These are phyloP conservation scores for Coregonus ussuriensis DNA, from an alignment of 2,797 vertebrate genomes.

Conservation along the genomic window DNA sequence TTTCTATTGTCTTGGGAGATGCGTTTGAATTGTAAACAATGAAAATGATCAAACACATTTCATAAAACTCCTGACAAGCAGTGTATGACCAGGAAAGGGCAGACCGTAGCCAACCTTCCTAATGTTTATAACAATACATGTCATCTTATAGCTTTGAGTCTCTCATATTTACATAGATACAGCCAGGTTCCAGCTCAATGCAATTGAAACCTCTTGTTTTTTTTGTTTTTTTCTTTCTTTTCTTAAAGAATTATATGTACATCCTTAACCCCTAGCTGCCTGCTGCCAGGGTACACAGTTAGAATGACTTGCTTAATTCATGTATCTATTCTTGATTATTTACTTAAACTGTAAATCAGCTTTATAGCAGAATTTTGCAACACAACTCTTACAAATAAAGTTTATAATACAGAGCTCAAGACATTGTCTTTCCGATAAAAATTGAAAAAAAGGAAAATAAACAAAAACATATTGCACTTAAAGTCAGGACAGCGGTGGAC, in stretches of 20 bases:
- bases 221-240: conserved; percentile 71
- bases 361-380: conserved; percentile 69
- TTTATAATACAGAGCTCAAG: conserved; percentile 78
- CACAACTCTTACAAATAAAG: conserved; percentile 71
- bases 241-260: conserved; percentile 84
- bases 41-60: conserved; percentile 82
- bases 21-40: conserved; percentile 85
- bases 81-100: conserved; percentile 68
- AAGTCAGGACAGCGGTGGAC: conserved; percentile 74
- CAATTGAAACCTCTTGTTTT: conserved; percentile 69
- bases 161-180: conserved; percentile 79
- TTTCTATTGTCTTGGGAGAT: conserved; percentile 80
- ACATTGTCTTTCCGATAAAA: conserved; percentile 66
- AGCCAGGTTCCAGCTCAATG: conserved; percentile 63
- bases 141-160: conserved; percentile 80
- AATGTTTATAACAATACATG: conserved; percentile 63
- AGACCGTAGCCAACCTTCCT: conserved; percentile 36
- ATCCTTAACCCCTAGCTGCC: conserved; percentile 82
- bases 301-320: conserved; percentile 72
- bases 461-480: conserved; percentile 93
- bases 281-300: conserved; percentile 78
- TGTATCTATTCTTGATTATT: conserved; percentile 70
- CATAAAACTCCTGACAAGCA: conserved; percentile 77
- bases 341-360: conserved; percentile 72
- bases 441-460: conserved; percentile 67